phyloP scores from a whole-genome alignment of 2,888 invertebrate genomes.

The Rhagophthalmus giganteus region DNA sequence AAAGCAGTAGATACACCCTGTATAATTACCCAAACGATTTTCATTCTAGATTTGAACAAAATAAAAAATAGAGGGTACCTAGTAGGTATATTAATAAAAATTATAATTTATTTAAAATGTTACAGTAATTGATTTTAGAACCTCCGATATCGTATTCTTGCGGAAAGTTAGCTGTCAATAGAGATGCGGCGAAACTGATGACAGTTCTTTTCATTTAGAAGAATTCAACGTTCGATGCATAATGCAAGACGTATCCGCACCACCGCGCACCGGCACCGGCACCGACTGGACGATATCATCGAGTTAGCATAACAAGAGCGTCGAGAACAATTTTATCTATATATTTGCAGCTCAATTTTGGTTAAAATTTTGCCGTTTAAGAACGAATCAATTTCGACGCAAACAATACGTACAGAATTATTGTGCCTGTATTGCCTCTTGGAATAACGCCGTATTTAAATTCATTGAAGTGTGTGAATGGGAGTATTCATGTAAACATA shows the following conservation, averaged over 20 bases:
- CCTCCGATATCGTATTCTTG: background rate
- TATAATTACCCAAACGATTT: too few species aligned
- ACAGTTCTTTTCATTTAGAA: conserved; percentile 29
- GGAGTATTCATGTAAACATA: conserved; percentile 41
- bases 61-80: too few species aligned
- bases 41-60: too few species aligned
- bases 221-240: conserved; percentile 37
- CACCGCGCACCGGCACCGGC: too few species aligned
- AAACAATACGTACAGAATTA: conserved; percentile 8
- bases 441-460: conserved; percentile 18
- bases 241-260: conserved; percentile 34
- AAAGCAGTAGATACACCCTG: too few species aligned
- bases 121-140: background rate
- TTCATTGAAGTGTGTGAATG: conserved; percentile 34
- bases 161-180: background rate
- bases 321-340: background rate
- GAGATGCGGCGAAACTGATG: background rate
- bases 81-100: too few species aligned
- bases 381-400: background rate
- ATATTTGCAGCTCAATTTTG: background rate
- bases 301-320: conserved; percentile 16
- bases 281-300: conserved; percentile 16
- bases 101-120: too few species aligned
- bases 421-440: conserved; percentile 13
- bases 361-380: background rate